phyloP scores from a whole-genome alignment of 2,888 invertebrate genomes.

The Fabriciana adippe region DNA sequence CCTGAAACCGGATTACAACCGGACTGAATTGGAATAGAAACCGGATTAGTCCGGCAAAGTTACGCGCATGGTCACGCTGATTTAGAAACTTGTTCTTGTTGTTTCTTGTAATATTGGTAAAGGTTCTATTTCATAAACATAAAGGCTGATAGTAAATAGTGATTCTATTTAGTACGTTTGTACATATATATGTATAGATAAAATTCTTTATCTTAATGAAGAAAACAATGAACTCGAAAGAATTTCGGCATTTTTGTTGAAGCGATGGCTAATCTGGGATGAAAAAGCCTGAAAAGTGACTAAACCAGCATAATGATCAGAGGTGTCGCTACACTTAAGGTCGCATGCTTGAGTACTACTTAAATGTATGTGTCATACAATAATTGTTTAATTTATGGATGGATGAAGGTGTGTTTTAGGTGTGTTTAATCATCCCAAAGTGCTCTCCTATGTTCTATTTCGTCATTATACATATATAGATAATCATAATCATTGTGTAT shows the following conservation, averaged over 20 bases:
- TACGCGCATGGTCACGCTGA: constrained; percentile 76
- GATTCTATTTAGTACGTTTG: neutral
- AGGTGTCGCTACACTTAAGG: no score
- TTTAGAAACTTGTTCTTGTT: constrained; percentile 72
- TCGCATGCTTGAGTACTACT: no score
- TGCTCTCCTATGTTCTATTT: no score
- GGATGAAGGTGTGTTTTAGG: no score
- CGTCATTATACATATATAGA: neutral
- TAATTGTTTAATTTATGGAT: no score
- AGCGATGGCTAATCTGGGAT: no score
- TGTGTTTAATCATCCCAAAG: no score
- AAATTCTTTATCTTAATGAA: neutral
- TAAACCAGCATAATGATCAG: no score
- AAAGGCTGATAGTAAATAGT: neutral
- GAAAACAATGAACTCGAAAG: no score
- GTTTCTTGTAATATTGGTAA: constrained; percentile 65
- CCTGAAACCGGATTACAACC: constrained; percentile 64
- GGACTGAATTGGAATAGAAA: constrained; percentile 60
- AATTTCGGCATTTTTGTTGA: no score
- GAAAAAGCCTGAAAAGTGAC: no score
- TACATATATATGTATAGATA: neutral
- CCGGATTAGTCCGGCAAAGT: constrained; percentile 72
- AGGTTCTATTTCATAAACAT: neutral
- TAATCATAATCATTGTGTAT: neutral
- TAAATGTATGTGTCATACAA: no score